Evolutionary conservation across 2,888 invertebrate genomes (phyloP), one percentile per base, ranked within the genome.

Genomic region (Gastracanthus pulcherrimus): DNA sequence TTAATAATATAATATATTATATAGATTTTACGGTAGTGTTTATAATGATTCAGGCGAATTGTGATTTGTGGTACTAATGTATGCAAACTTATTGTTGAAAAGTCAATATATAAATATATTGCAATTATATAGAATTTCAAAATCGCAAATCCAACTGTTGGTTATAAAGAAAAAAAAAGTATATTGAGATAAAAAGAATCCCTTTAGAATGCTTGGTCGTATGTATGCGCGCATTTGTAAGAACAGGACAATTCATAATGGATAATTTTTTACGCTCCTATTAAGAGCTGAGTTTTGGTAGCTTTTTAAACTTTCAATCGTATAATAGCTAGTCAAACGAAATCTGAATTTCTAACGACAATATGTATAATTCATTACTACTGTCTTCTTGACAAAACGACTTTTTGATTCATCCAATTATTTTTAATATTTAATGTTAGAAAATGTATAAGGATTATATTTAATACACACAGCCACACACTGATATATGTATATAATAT

Each of bases 281-380:
- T 29, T 41, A 31, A 51, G 31, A 70, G 48, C 31, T 70, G 64
- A 75, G 26, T 69, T 69, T 80, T 55, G 6, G 26, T 55, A 76
- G 26, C 55, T 55, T 41, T 67, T 19, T 26, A 58, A 74, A 31
- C 26, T 78, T 51, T 71, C 29, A 62, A 41, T 70, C n/a, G n/a
- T 60, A 9, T 60, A 45, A 34, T 41, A 76, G 34, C 76, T 76
- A 80, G 80, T 80, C 70, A 70, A 1, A 34, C n/a, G 51, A 55
- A 70, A 26, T 80, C 29, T 16, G 41, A 64, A 60, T 38, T 80
- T 55, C n/a, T 41, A 29, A 58, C 31, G 51, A 70, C 38, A 80
- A 51, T 69, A 69, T 26, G 5, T 11, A 45, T 31, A 16, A n/a
- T n/a, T n/a, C 64, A 72, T 34, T 67, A 70, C 62, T 75, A 19